Evolutionary conservation across 2,797 vertebrate species (phyloP), one percentile per base, ranked within the genome.

Genomic region (Mormyrus hasselquistii): DNA sequence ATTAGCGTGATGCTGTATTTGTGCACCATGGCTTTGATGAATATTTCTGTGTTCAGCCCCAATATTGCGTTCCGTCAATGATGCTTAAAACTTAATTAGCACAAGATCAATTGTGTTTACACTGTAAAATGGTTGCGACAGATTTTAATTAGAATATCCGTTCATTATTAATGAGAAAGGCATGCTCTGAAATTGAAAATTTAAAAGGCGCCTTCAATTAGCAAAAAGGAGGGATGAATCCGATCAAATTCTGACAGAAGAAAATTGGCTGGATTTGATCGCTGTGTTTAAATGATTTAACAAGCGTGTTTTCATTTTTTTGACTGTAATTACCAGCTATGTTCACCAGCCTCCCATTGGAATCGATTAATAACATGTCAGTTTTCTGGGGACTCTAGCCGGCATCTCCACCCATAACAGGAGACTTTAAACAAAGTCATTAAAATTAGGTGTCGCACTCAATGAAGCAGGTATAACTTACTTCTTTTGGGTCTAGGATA

Each of bases 101-200:
- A 92, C 90, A 95, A 95, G 95, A 96, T 96, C 96, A 95, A 95
- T 96, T 95, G 94, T 96, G 95, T 96, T 96, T 95, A 95, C 95
- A 94, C 91, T 93, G 94, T 91, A 94, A 94, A 95, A 94, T 90
- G 93, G 94, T 93, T 90, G 91, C 93, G 90, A 92, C 94, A 93
- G 93, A 94, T 94, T 95, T 94, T 96, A 96, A 96, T 96, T 96
- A 95, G 93, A 96, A 95, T 95, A 95, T 93, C 94, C 93, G 95
- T 96, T 94, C 93, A 96, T 96, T 96, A 96, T 96, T 96, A 96
- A 96, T 95, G 95, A 94, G 93, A 92, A 95, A 94, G 94, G 93
- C 94, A 90, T 92, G 91, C 92, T 93, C 91, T 90, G 93, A 95
- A 96, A 96, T 95, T 95, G 93, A 95, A 96, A 94, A 94, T 92